These are phyloP conservation scores for Lithophane semibrunnea DNA, from an alignment of 2,888 invertebrate genomes.

Conservation along the genomic window DNA sequence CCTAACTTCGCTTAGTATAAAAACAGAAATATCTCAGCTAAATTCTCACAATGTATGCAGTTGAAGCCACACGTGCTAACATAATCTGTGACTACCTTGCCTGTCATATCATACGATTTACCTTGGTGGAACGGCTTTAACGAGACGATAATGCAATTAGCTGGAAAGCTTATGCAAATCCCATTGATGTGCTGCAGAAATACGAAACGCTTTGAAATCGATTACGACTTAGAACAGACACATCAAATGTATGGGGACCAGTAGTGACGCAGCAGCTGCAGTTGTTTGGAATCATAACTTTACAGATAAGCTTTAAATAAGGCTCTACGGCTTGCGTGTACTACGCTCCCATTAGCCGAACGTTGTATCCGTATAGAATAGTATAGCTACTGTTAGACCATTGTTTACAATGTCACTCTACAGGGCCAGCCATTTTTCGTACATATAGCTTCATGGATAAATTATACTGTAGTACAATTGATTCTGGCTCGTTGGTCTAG, in stretches of 20 bases:
- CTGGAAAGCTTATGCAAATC: background rate
- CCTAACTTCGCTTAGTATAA: background rate
- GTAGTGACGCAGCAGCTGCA: no score
- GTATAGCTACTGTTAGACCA: background rate
- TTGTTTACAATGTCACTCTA: slow-evolving; percentile 51
- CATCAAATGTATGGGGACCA: no score
- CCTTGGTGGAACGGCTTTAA: slow-evolving; percentile 30
- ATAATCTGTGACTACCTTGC: background rate
- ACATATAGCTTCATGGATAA: slow-evolving; percentile 7
- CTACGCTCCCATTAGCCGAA: background rate
- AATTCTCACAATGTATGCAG: background rate
- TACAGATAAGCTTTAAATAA: background rate
- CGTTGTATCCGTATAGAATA: background rate
- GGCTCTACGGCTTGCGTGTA: slow-evolving; percentile 18
- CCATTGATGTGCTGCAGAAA: background rate
- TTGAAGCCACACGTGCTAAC: slow-evolving; percentile 16
- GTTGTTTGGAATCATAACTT: background rate
- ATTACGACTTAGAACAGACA: background rate
- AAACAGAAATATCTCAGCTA: background rate
- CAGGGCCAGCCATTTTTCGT: slow-evolving; percentile 24
- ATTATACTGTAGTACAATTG: slow-evolving; percentile 27
- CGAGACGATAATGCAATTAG: slow-evolving; percentile 43
- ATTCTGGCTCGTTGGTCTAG: no score
- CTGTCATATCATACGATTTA: slow-evolving; percentile 3
- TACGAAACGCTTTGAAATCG: background rate